Evolutionary conservation across 2,113 vertebrate species (phyloP), one percentile per base, ranked within the genome.

Genomic region (Litocranius walleri): DNA sequence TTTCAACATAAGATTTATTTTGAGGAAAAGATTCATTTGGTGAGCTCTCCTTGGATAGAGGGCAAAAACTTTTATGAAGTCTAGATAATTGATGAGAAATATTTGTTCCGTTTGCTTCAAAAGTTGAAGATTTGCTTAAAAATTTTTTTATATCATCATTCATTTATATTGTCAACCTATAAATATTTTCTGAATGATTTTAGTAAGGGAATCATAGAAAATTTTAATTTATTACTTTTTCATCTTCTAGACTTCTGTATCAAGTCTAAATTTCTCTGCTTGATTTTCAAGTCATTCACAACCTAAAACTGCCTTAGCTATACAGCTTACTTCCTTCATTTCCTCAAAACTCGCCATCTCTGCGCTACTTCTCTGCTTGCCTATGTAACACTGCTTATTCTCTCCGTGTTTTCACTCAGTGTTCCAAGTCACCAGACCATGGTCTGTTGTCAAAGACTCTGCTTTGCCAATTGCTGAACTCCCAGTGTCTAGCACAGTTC

Each of bases 111-210:
- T 92, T 96, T 92, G 30, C 23, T 85, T n/a, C 4, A 64, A 59
- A 93, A 90, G 33, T 50, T 91, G 74, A 71, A 50, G 40, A 59
- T 45, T 8, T 92, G 27, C 15, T 97, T 94, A 67, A 59, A 96
- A 88, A 29, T 83, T 90, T 52, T 52, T 84, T 77, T 87, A 30
- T 59, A 11, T 40, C 33, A 21, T 54, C 21, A 80, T 67, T 86
- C 29, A 59, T 56, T 62, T 89, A 52, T 78, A 10, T 84, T 90
- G 3, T 52, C 27, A 96, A 64, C 85, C 27, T 95, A 17, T 89
- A 80, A 88, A 88, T 96, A 94, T 86, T 95, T 97, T 94, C 30
- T 90, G 19, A 92, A 52, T 94, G 7, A 30, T 54, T 92, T 91
- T 84, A 74, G 14, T 92, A 84, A 82, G 91, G 64, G 27, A 88